phyloP scores from a whole-genome alignment of 2,113 vertebrate genomes.

The Leptodactylus fuscus region DNA sequence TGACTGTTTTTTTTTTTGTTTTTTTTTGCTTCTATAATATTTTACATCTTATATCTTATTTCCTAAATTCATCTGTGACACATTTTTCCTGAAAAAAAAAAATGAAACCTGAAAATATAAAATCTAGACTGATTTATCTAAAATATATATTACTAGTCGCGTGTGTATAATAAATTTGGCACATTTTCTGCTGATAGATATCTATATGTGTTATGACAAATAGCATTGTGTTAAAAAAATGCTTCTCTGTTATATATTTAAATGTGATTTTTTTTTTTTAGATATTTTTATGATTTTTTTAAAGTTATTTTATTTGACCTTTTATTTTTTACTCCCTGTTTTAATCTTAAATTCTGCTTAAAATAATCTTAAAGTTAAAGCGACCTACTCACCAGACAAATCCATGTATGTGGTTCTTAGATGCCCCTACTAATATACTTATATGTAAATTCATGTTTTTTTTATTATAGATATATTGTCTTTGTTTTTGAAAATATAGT shows the following conservation, averaged over 20 bases:
- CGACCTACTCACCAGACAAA: background rate
- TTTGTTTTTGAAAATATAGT: constrained; percentile 10
- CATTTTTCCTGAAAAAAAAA: background rate
- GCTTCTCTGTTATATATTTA: too few species aligned
- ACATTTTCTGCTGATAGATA: background rate
- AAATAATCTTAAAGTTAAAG: background rate
- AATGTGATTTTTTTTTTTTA: background rate
- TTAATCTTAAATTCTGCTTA: background rate
- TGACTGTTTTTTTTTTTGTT: background rate
- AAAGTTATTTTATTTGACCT: background rate
- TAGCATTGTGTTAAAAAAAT: background rate
- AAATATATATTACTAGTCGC: background rate
- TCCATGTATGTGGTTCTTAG: background rate
- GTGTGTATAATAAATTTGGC: background rate
- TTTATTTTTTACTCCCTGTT: background rate
- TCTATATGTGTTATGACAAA: background rate
- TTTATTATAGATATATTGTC: background rate
- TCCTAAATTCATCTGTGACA: background rate
- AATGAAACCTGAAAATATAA: background rate
- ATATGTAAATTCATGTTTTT: background rate
- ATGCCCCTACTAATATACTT: background rate
- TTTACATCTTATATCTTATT: background rate
- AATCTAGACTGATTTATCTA: background rate
- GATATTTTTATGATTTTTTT: background rate
- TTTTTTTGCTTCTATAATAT: background rate